Evolutionary conservation across 2,888 invertebrate genomes (phyloP).

Genomic region (Anaspis maculata): DNA sequence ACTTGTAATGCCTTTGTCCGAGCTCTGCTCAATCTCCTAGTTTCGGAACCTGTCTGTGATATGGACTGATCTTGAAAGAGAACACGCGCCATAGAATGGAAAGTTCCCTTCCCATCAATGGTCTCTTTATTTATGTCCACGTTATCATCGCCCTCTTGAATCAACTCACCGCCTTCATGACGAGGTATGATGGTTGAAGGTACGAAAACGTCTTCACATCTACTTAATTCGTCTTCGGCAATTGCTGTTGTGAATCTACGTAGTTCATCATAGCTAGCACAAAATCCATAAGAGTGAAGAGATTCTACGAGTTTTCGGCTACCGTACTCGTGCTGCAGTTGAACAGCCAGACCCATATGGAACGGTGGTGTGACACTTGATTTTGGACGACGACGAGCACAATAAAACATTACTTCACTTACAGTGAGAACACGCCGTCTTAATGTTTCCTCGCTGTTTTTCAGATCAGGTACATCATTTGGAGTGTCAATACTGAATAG

Average conservation of each 20-base stretch:
- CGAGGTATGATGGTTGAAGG: background rate
- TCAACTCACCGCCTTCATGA: background rate
- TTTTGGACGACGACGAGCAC: too few species aligned
- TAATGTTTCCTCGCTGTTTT: too few species aligned
- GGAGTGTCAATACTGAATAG: too few species aligned
- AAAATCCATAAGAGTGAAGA: background rate
- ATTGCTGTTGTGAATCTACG: background rate
- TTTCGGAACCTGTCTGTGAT: too few species aligned
- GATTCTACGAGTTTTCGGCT: background rate
- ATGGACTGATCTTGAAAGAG: too few species aligned
- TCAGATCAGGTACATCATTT: too few species aligned
- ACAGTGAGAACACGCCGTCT: too few species aligned
- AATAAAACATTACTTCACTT: too few species aligned
- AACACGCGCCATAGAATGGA: background rate
- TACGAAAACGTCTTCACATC: background rate
- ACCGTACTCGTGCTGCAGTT: too few species aligned
- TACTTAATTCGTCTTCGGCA: background rate
- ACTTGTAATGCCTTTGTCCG: background rate
- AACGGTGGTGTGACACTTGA: too few species aligned
- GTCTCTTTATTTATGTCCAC: background rate
- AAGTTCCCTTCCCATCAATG: background rate
- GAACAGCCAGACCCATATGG: too few species aligned
- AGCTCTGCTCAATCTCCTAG: too few species aligned
- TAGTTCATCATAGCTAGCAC: background rate
- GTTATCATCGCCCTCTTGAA: background rate